phyloP scores from a whole-genome alignment of 2,888 invertebrate species.

The Thyatira batis region DNA sequence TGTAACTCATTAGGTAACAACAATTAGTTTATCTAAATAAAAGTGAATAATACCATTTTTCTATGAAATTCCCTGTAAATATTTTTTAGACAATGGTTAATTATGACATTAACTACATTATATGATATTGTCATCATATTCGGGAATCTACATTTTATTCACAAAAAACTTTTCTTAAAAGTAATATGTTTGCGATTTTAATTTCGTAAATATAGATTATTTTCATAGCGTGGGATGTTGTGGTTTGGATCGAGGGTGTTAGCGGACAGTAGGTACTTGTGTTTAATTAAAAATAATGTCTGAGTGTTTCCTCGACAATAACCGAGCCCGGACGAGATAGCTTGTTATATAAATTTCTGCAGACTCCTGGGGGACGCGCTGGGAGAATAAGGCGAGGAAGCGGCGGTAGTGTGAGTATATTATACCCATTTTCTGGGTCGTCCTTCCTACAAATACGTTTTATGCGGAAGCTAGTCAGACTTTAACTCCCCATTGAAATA shows the following conservation, averaged over 20 bases:
- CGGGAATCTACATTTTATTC: too few relatives aligned
- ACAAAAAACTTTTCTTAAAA: too few relatives aligned
- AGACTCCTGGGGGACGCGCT: conserved; percentile 76
- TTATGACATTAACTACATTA: too few relatives aligned
- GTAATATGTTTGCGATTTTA: neutral
- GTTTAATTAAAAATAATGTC: conserved; percentile 81
- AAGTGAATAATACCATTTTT: too few relatives aligned
- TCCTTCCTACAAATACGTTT: conserved; percentile 83
- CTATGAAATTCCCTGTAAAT: too few relatives aligned
- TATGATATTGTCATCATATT: too few relatives aligned
- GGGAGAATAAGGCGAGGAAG: conserved; percentile 76
- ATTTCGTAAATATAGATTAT: conserved; percentile 22
- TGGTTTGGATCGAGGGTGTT: conserved; percentile 54
- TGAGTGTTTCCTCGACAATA: conserved; percentile 77
- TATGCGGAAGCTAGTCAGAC: conserved; percentile 79
- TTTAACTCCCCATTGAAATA: conserved; percentile 34
- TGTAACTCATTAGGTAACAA: too few relatives aligned
- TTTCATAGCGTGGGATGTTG: conserved; percentile 44
- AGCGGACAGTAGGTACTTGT: conserved; percentile 65
- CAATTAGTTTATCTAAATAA: too few relatives aligned
- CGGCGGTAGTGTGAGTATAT: conserved; percentile 80
- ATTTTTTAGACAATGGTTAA: too few relatives aligned
- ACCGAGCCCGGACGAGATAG: conserved; percentile 77
- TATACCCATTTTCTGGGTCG: conserved; percentile 83
- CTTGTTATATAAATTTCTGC: conserved; percentile 82